Evolutionary conservation across 64 coral and sea anemone genomes (phyloP).

Genomic region (Actinia tenebrosa): DNA sequence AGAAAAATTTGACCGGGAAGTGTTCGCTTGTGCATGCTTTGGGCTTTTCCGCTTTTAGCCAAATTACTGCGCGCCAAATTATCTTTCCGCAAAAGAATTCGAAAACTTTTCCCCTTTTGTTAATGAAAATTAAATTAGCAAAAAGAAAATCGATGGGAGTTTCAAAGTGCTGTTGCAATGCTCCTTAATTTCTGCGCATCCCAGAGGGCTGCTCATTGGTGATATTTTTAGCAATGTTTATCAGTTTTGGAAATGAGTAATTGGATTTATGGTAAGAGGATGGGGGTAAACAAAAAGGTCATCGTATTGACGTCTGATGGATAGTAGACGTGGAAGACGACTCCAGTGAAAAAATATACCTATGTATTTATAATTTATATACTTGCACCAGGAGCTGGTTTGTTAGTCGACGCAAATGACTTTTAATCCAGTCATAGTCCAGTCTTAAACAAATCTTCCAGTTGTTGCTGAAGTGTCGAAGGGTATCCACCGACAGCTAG

Average conservation of each 20-base stretch:
- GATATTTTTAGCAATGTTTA: background rate
- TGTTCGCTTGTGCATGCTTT: background rate
- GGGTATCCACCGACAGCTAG: background rate
- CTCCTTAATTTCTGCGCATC: background rate
- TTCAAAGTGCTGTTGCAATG: background rate
- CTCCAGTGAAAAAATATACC: background rate
- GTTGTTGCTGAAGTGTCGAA: background rate
- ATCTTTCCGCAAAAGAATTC: no score
- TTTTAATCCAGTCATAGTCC: background rate
- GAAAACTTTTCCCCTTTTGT: background rate
- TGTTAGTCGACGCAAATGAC: background rate
- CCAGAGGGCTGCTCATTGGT: background rate
- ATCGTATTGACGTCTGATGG: background rate
- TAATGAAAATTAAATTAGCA: background rate
- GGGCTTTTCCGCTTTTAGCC: background rate
- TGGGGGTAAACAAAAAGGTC: background rate
- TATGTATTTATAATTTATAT: background rate
- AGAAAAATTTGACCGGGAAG: no score
- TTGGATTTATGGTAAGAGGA: slow-evolving; percentile 13
- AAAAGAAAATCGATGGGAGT: background rate
- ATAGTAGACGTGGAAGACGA: background rate
- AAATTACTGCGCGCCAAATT: background rate
- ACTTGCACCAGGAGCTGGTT: background rate
- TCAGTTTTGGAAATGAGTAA: background rate
- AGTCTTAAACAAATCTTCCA: background rate